Evolutionary conservation across 30 jellyfish, hydroid and myxozoan genomes (phyloP).

Genomic region (Catostylus mosaicus): DNA sequence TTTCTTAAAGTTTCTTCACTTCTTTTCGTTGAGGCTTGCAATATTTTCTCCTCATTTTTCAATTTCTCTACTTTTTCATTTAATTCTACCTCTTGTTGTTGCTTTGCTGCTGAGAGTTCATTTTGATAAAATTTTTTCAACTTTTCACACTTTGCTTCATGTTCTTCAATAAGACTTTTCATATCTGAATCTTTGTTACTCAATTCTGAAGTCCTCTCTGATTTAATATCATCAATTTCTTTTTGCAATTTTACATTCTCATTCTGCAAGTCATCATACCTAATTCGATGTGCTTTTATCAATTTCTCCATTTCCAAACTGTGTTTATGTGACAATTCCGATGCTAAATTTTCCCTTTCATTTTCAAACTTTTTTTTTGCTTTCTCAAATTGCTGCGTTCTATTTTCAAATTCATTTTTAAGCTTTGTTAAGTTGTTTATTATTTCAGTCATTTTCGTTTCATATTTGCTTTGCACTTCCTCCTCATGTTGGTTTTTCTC

Average conservation of each 20-base stretch:
- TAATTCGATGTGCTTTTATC: conserved; percentile 74
- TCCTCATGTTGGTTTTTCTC: conserved; percentile 30
- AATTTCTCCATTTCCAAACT: conserved; percentile 72
- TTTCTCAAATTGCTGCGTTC: conserved; percentile 56
- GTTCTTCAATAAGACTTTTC: conserved; percentile 39
- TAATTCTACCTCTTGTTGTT: conserved; percentile 38
- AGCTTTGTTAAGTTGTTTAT: conserved; percentile 31
- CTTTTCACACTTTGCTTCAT: conserved; percentile 70
- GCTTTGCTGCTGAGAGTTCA: conserved; percentile 60
- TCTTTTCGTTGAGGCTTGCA: conserved; percentile 33
- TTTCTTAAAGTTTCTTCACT: conserved; percentile 52
- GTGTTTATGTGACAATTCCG: conserved; percentile 58
- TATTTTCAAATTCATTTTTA: conserved; percentile 58
- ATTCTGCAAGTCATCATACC: conserved; percentile 54
- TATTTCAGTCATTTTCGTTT: conserved; percentile 34
- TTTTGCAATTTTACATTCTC: conserved; percentile 46
- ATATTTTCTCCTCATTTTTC: conserved; percentile 41
- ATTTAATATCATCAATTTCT: conserved; percentile 20
- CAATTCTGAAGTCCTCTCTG: conserved; percentile 27
- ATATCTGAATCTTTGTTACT: conserved; percentile 37
- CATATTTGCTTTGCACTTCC: conserved; percentile 46
- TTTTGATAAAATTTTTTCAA: conserved; percentile 75
- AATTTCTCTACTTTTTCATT: conserved; percentile 36
- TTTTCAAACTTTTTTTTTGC: conserved; percentile 44
- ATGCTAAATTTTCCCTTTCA: conserved; percentile 33